Conservation (phyloP, 2,797 vertebrate species). For the Scolopax rusticola region DNA sequence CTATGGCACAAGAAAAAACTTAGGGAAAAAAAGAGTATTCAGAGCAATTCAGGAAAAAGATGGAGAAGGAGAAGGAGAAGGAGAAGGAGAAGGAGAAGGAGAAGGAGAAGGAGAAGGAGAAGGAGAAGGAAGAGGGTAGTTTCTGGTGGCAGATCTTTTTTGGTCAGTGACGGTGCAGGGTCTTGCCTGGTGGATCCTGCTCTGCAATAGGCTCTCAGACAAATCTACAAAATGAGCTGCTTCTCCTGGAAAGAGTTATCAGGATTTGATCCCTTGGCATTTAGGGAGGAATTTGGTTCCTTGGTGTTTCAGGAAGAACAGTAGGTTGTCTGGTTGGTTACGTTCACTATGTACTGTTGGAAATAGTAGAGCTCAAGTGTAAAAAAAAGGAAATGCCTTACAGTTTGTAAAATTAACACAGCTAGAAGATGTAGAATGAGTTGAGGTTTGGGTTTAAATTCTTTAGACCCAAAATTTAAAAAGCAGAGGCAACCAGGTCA, state of each 20-base stretch:
- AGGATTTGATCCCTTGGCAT: not conserved
- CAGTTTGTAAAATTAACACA: not conserved
- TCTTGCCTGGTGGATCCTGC: not conserved
- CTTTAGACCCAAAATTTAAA: too few relatives aligned
- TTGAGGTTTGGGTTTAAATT: not conserved
- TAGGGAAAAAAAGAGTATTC: not conserved
- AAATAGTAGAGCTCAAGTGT: not conserved
- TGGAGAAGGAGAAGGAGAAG: not conserved
- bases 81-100: not conserved
- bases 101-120: not conserved
- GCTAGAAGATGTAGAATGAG: not conserved
- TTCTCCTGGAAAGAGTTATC: not conserved
- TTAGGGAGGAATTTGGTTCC: not conserved
- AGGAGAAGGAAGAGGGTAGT: too few relatives aligned
- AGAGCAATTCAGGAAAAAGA: too few relatives aligned
- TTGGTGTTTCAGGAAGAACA: not conserved
- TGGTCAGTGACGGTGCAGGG: too few relatives aligned
- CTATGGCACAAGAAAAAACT: not conserved
- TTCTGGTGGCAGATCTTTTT: not conserved
- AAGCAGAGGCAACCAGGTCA: not conserved
- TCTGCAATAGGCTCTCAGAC: not conserved
- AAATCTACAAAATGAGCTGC: not conserved
- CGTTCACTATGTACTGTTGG: not conserved
- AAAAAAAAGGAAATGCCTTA: not conserved
- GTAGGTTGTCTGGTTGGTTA: not conserved